These are phyloP conservation scores for Pimpla rufipes DNA, from an alignment of 2,888 invertebrate genomes.

Conservation along the genomic window DNA sequence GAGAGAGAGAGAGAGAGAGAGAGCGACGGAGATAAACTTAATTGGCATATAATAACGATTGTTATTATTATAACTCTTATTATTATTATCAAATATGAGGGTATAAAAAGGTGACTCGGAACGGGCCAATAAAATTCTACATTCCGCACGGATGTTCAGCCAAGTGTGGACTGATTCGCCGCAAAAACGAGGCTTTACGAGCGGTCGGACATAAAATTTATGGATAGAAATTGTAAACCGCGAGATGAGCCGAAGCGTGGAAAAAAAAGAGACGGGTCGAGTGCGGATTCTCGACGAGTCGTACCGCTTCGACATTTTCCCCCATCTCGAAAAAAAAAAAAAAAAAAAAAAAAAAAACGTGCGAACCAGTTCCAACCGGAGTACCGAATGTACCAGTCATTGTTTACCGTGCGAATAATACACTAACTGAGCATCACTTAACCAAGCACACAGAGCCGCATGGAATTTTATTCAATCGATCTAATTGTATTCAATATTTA, in stretches of 20 bases:
- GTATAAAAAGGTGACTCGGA: background rate
- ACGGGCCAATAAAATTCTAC: background rate
- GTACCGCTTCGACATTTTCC: background rate
- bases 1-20: too few species aligned
- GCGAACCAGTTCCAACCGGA: background rate
- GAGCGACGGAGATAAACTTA: background rate
- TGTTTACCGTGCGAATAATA: background rate
- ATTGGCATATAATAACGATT: slow-evolving; percentile 1
- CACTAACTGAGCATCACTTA: background rate
- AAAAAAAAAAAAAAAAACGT: background rate
- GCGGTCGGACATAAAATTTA: slow-evolving; percentile 2
- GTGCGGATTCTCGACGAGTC: background rate
- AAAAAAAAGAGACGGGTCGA: background rate
- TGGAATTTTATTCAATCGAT: background rate
- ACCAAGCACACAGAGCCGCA: background rate
- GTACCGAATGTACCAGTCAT: background rate
- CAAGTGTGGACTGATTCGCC: background rate
- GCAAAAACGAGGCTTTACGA: background rate
- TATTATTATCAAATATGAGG: background rate
- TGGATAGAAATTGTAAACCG: background rate
- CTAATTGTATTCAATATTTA: background rate
- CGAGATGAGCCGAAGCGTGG: background rate
- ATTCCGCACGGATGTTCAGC: background rate
- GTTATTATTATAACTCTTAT: background rate
- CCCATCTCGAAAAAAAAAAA: background rate